Evolutionary conservation across 1,140 invertebrate genomes (phyloP), one percentile per base, ranked within the genome.

Genomic region (Bombus soroeensis): DNA sequence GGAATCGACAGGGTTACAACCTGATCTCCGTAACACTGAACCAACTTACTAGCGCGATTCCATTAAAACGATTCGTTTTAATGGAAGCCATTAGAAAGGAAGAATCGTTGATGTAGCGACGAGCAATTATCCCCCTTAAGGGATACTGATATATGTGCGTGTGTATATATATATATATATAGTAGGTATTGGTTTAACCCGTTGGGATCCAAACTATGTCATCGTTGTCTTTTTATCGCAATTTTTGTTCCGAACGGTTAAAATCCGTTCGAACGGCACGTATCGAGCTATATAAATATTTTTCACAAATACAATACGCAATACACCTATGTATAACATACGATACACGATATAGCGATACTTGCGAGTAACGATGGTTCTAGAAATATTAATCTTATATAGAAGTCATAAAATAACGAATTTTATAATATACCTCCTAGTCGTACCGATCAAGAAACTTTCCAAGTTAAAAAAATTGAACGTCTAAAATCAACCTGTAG

Each of bases 1-100:
- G 90, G 77, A 90, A 90, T 83, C 89, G 68, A 64, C 39, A 88
- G 88, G 88, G n/a, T 83, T 89, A 82, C 86, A 87, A 80, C 87
- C 81, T 85, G 41, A 77, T 72, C 34, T 22, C 88, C 86, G 86
- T 70, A 28, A 22, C 66, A 89, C 78, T 88, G 86, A 89, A 88
- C 87, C 37, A 15, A 41, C 10, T 47, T 47, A 12, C 37, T 2
- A 37, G 13, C 28, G 39, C 28, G 13, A 6, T 10, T 28, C 39
- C 39, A 72, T 41, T 71, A 22, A 22, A 34, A 68, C n/a, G 64
- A 53, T 0, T 53, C 47, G 47, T 53, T 53, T 53, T 22, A 22
- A 53, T 22, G 18, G 1, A 53, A 53, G 47, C 47, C 47, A 59
- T 59, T 62, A 4, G 59, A 62, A n/a, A 62, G 59, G 59, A n/a